Percentiles rank a stretch among this genome's conserved stretches.
phyloP scores from a whole-genome alignment of 2,113 vertebrate genomes.

The Mungos mungo region DNA sequence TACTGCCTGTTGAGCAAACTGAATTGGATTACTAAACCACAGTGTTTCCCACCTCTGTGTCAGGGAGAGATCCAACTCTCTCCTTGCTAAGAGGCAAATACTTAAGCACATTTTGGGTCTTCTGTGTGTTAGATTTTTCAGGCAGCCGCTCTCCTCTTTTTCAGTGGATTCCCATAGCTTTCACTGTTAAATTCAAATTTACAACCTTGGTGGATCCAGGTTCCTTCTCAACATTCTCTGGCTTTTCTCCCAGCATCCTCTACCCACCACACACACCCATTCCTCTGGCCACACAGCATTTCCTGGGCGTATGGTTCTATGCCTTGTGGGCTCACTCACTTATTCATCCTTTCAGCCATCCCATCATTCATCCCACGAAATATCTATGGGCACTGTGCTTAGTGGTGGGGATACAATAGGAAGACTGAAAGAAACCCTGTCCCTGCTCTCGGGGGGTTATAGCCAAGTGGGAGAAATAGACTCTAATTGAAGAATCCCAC shows the following conservation, averaged over 20 bases:
- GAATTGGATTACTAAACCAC: slow-evolving; percentile 6
- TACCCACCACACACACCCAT: background rate
- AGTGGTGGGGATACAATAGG: background rate
- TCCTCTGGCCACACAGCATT: too few relatives aligned
- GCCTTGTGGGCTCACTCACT: background rate
- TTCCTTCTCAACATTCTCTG: background rate
- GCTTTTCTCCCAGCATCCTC: background rate
- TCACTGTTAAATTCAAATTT: background rate
- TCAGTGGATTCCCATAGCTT: background rate
- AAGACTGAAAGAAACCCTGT: background rate
- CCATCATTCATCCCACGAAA: background rate
- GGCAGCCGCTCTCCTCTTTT: background rate
- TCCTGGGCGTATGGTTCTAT: background rate
- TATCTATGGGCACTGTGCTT: too few relatives aligned
- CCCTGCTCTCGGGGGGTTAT: background rate
- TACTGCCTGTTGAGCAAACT: slow-evolving; percentile 40
- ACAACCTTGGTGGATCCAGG: background rate
- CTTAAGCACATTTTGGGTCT: background rate
- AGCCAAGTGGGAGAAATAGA: background rate
- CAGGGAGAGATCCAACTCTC: background rate
- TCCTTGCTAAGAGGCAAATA: background rate
- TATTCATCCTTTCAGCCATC: background rate
- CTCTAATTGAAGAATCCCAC: background rate
- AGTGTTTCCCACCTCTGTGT: background rate
- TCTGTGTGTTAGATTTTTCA: background rate